Evolutionary conservation across 2,888 invertebrate genomes (phyloP).

Genomic region (Mesorhabditis spiculigera): DNA sequence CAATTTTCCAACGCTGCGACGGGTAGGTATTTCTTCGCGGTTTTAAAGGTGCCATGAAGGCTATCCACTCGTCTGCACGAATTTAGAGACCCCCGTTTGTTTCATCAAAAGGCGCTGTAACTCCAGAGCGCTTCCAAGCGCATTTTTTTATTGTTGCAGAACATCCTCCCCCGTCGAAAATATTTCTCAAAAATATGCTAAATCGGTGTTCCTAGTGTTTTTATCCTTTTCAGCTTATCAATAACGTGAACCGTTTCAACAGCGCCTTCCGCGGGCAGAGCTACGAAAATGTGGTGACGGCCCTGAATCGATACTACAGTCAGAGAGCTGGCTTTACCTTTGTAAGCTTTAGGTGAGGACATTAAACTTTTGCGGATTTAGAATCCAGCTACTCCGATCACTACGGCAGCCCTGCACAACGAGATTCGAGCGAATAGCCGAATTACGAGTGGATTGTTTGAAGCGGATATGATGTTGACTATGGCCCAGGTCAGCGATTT

Average conservation of each 20-base stretch:
- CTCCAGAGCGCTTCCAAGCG: too few species aligned
- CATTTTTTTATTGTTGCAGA: neutral
- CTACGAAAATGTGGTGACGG: slow-evolving; percentile 31
- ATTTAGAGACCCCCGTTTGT: too few species aligned
- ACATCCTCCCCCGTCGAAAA: neutral
- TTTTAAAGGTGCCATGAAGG: neutral
- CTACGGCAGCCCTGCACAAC: slow-evolving; percentile 9
- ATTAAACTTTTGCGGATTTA: neutral
- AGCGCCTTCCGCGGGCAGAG: slow-evolving; percentile 33
- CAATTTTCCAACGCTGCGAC: slow-evolving; percentile 6
- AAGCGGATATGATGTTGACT: slow-evolving; percentile 18
- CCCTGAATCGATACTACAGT: slow-evolving; percentile 26
- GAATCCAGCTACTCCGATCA: neutral
- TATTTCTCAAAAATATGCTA: slow-evolving; percentile 18
- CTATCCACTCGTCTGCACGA: too few species aligned
- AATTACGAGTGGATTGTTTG: slow-evolving; percentile 28
- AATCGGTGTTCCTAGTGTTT: neutral
- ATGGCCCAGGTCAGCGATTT: neutral
- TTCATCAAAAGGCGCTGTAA: too few species aligned
- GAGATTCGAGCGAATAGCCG: slow-evolving; percentile 24
- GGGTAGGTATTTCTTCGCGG: slow-evolving; percentile 6
- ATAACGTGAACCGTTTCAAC: slow-evolving; percentile 24
- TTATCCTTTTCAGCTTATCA: slow-evolving; percentile 22
- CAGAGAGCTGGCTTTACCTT: slow-evolving; percentile 24
- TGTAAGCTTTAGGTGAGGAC: slow-evolving; percentile 9